Evolutionary conservation across 2,888 invertebrate genomes (phyloP).

Genomic region (Pyrgus malvae): DNA sequence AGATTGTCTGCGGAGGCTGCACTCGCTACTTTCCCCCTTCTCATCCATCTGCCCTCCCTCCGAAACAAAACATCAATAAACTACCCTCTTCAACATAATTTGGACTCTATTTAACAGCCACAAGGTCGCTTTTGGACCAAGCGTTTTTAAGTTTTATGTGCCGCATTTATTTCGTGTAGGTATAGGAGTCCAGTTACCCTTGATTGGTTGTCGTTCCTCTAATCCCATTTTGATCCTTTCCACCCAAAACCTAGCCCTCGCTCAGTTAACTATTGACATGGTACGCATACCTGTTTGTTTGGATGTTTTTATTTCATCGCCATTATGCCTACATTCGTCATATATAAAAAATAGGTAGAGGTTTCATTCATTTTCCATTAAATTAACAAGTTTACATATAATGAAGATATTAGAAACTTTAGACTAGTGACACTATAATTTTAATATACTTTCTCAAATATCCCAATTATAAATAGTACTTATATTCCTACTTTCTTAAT

Average conservation of each 20-base stretch:
- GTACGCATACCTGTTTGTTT: constrained; percentile 68
- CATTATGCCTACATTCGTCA: constrained; percentile 6
- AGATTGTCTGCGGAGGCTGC: constrained; percentile 81
- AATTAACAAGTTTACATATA: too few relatives aligned
- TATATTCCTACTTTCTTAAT: too few relatives aligned
- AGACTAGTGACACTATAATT: too few relatives aligned
- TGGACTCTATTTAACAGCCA: constrained; percentile 39
- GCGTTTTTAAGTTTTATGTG: constrained; percentile 71
- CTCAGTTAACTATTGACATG: constrained; percentile 79
- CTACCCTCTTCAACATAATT: constrained; percentile 40
- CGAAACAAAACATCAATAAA: constrained; percentile 82
- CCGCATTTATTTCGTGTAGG: constrained; percentile 81
- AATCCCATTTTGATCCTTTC: constrained; percentile 87
- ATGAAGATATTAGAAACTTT: too few relatives aligned
- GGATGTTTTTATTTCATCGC: constrained; percentile 30
- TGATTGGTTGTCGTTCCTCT: constrained; percentile 87
- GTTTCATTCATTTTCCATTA: background rate
- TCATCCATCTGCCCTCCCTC: constrained; percentile 75
- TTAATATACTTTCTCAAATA: too few relatives aligned
- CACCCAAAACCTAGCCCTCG: constrained; percentile 82
- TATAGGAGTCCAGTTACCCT: constrained; percentile 83
- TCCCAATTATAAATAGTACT: too few relatives aligned
- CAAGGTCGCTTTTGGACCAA: constrained; percentile 45
- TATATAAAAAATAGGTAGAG: too few relatives aligned
- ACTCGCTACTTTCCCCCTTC: constrained; percentile 72